Base-by-base conservation (phyloP, 2,888 invertebrate genomes). In the Sinohyriopsis cumingii region DNA sequence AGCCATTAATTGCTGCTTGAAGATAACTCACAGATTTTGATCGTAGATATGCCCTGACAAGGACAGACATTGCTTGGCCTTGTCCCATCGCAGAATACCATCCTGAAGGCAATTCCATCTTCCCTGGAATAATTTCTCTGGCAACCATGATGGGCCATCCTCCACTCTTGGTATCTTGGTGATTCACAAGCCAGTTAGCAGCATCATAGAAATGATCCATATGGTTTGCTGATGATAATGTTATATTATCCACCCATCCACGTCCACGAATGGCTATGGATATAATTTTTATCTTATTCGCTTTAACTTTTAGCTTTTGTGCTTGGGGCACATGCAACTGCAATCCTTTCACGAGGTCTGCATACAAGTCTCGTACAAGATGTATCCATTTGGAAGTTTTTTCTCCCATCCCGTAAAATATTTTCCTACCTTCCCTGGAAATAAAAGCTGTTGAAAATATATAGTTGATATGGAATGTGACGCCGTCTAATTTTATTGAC, bases 81-180 rank as follows among this genome's bases (percentile, higher is more conserved):
- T 99, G 99, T 5, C 96, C 97, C 99, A 99, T 99, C 0, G 98
- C 96, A 0, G 98, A 98, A 89, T 97, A 95, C 97, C 97, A 97
- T 72, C 97, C 97, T 2, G 96, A 94, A 5, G 83, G 79, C 63
- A 98, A 92, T 69, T 87, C 85, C 77, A 86, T 79, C 53, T 84
- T 73, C 4, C 78, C 81, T 6, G 82, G 75, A 59, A 86, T 84
- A 55, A 89, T 76, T 62, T 81, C 82, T 20, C 89, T 77, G 15
- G 79, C 92, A 63, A 97, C 97, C 66, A 95, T 95, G 87, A 97
- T 96, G 63, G 96, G 93, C 97, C 98, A 99, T 74, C 98, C 99
- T 63, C 99, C 99, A 25, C 94, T 93, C 3, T 45, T 45, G 67
- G 92, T 89, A 88, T 97, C 95, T 91, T 99, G 99, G 90, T 95